Evolutionary conservation across 2,888 invertebrate species (phyloP).

Genomic region (Ryuthela nishihirai): DNA sequence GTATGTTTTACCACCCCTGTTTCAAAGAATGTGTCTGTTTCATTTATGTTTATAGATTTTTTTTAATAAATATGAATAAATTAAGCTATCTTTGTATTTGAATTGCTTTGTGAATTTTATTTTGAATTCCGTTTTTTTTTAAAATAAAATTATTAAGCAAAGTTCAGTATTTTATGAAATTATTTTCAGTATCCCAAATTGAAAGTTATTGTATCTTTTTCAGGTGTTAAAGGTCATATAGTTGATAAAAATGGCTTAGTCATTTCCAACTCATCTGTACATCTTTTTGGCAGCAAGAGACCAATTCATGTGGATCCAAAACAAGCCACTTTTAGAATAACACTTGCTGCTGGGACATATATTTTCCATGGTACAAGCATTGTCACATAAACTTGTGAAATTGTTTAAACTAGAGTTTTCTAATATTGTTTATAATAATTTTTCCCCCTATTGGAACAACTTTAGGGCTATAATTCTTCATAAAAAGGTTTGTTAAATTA

Average conservation of each 20-base stretch:
- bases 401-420: too few species aligned
- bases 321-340: slow-evolving; percentile 66
- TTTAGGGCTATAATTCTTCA: too few species aligned
- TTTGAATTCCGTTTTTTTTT: too few species aligned
- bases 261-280: slow-evolving; percentile 22
- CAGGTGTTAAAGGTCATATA: slow-evolving; percentile 43
- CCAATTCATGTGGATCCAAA: slow-evolving; percentile 63
- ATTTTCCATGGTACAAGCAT: slow-evolving; percentile 57
- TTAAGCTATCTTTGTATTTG: neutral
- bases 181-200: neutral
- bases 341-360: slow-evolving; percentile 67
- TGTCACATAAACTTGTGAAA: too few species aligned
- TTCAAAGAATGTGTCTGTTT: too few species aligned
- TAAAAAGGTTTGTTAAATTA: too few species aligned
- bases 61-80: neutral
- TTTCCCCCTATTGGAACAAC: too few species aligned
- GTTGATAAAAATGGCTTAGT: slow-evolving; percentile 25
- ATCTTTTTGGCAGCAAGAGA: slow-evolving; percentile 43
- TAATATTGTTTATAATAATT: too few species aligned
- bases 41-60: too few species aligned
- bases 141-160: neutral
- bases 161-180: neutral
- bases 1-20: too few species aligned
- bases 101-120: neutral
- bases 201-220: slow-evolving; percentile 3